Evolutionary conservation across 2,797 vertebrate species (phyloP), one percentile per base, ranked within the genome.

Genomic region (Centropyge bicolor): DNA sequence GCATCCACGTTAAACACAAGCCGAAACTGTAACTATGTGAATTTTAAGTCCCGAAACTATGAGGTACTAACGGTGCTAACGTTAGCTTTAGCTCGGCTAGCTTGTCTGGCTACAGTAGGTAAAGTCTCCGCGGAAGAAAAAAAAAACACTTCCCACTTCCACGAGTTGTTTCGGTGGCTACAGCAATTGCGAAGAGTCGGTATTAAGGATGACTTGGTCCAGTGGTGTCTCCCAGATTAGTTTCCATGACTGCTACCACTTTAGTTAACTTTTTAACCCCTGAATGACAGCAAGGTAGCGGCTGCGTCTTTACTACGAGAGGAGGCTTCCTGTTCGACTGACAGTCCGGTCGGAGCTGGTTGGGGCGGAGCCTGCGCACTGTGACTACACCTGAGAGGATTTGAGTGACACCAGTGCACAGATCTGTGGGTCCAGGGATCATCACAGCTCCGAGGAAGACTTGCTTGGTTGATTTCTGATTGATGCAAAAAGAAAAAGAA

Each of bases 271-370:
- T 92, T 89, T 84, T 77, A 86, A 87, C 82, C 88, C 83, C 82
- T 75, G 24, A 46, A 17, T 87, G 90, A 84, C 89, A 88, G 82
- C 52, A 8, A 68, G 17, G 69, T 78, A 78, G 41, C 46, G 69
- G 59, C 14, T 66, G 17, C 11, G 36, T 71, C n/a, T 74, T 8
- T 14, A 49, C 64, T 78, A 0, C 4, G 5, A 17, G 3, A 35
- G 13, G 2, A 65, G 77, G 87, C 95, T 95, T 96, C 95, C 94
- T 95, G 93, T 88, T 93, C 78, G 78, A 61, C 62, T 88, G 88
- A 88, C 93, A 94, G 91, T 73, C 89, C 49, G 83, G 17, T 31
- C 45, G 0, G 49, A 38, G 78, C 70, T 63, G 52, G 13, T 5
- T 4, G 76, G 88, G 91, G 94, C 76, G 91, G 93, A 89, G 92